phyloP scores from a whole-genome alignment of 2,888 invertebrate species.

The Pterobdella sp. region DNA sequence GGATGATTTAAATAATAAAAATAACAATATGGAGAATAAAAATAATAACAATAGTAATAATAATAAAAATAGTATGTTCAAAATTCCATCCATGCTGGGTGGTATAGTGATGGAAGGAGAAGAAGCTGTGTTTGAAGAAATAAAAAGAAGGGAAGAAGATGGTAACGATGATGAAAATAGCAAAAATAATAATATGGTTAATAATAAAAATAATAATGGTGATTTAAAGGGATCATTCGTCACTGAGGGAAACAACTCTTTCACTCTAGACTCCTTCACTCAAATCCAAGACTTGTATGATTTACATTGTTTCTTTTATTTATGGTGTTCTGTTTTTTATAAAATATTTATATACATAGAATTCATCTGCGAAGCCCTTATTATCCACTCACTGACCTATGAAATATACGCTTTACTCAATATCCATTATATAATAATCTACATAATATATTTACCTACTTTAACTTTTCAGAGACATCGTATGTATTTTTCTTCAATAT shows the following conservation, averaged over 20 bases:
- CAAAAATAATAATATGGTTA: neutral
- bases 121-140: neutral
- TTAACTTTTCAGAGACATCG: too few relatives aligned
- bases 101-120: neutral
- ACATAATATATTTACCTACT: too few relatives aligned
- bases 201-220: neutral
- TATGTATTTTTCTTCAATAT: too few relatives aligned
- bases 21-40: neutral
- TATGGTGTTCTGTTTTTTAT: too few relatives aligned
- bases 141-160: neutral
- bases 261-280: slow-evolving; percentile 11
- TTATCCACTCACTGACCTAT: neutral
- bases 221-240: neutral
- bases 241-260: neutral
- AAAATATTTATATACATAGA: neutral
- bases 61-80: neutral
- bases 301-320: too few relatives aligned
- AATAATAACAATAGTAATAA: neutral
- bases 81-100: neutral
- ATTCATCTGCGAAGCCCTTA: neutral
- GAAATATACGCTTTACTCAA: neutral
- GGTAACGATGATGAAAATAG: neutral
- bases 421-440: neutral
- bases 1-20: neutral
- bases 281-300: neutral